Conservation (phyloP, 2,797 vertebrate species). For the Clarias fuscus region DNA sequence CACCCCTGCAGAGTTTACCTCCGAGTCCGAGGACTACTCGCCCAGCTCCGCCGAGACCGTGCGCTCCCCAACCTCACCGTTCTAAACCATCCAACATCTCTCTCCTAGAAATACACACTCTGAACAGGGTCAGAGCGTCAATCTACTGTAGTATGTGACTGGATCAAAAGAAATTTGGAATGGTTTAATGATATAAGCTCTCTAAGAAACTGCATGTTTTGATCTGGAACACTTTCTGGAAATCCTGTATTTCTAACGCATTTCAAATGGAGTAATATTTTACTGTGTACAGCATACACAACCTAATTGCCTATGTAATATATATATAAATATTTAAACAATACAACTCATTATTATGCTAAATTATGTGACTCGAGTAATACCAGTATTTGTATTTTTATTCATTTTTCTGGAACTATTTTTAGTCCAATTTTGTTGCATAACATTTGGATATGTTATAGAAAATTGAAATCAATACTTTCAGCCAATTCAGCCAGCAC, state of each 20-base stretch:
- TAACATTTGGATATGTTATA: too few relatives aligned
- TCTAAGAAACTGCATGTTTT: conserved; percentile 17
- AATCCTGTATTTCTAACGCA: conserved; percentile 14
- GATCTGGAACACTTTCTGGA: background rate
- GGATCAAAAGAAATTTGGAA: background rate
- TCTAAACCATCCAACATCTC: conserved; percentile 72
- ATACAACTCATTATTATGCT: too few relatives aligned
- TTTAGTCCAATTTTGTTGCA: background rate
- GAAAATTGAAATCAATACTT: background rate
- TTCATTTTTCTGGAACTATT: too few relatives aligned
- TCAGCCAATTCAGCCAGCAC: background rate
- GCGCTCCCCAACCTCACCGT: conserved; percentile 93
- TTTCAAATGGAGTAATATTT: background rate
- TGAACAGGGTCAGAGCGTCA: background rate
- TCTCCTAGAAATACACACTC: background rate
- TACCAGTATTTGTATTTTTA: too few relatives aligned
- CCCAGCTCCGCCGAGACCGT: conserved; percentile 90
- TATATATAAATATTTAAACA: background rate
- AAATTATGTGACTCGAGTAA: background rate
- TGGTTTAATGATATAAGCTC: background rate
- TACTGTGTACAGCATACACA: background rate
- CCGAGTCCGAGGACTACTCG: conserved; percentile 93
- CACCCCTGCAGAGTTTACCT: conserved; percentile 83
- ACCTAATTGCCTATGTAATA: background rate
- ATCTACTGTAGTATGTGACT: background rate